Base-by-base conservation (phyloP, 2,888 invertebrate species). In the Hyppa rectilinea region DNA sequence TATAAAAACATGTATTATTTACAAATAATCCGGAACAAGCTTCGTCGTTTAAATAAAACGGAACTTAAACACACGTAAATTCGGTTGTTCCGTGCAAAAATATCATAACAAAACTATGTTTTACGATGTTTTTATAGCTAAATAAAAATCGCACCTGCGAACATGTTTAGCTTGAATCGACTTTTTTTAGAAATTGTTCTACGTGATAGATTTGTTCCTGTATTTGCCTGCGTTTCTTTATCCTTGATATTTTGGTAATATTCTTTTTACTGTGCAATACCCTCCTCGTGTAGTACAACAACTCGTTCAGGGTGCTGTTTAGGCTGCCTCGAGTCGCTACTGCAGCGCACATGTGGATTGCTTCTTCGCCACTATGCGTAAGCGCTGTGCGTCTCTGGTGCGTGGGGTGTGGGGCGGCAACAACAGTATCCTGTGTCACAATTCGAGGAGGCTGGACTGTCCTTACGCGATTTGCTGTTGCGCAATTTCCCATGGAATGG, bases 131-230 rank as follows among this genome's bases (percentile, higher is more conserved):
- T 83, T 85, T 83, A 83, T 63, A 17, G 74, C 31, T 9, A 58
- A 58, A 74, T 83, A 85, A 83, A 84, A 85, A 70, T 80, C 52
- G 52, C 85, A 83, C 82, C 82, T 83, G 85, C 43, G 76, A 66
- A 63, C 63, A 38, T 40, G 40, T 68, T 66, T 65, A 60, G 59
- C 47, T 64, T 29, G 45, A 58, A 71, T 67, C 12, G 65, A 61
- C 45, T 53, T 82, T 72, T 70, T 67, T 78, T 62, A 50, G 49
- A 68, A 72, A 26, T 26, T 59, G 34, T 45, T 60, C 0, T 14
- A 45, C 3, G 6, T 40, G 23, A 26, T 31, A n/a, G 20, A 53
- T 67, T 50, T 26, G 4, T 55, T 26, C n/a, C 29, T 10, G 40
- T 34, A 6, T 61, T 58, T 31, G 0, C 45, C 29, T 9, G 59